Conservation (phyloP, 2,888 invertebrate genomes). For the Cephonodes hylas region DNA sequence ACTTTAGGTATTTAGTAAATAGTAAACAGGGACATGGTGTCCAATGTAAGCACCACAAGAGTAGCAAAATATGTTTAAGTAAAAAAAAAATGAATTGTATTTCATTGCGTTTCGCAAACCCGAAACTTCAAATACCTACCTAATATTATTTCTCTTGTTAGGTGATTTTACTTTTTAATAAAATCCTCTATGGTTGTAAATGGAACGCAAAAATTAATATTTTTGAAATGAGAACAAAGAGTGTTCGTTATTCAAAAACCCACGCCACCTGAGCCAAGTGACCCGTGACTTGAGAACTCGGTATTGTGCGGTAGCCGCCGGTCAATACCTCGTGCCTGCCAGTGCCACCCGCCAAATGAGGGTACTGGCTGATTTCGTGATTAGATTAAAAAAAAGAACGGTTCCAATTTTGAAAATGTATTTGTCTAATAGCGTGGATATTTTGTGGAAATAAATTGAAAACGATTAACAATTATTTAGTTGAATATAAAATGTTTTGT, state of each 20-base stretch:
- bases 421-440: background rate
- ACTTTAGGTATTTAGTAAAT: too few relatives aligned
- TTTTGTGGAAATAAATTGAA: background rate
- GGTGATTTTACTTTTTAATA: too few relatives aligned
- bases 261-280: slow-evolving; percentile 42
- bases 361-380: slow-evolving; percentile 57
- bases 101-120: too few relatives aligned
- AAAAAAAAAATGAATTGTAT: too few relatives aligned
- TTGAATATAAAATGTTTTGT: too few relatives aligned
- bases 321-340: slow-evolving; percentile 70
- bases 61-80: too few relatives aligned
- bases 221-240: background rate
- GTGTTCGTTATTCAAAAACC: slow-evolving; percentile 40
- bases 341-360: slow-evolving; percentile 56
- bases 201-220: background rate
- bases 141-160: too few relatives aligned
- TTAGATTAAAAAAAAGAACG: slow-evolving; percentile 56
- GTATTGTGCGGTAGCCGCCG: slow-evolving; percentile 41
- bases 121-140: too few relatives aligned
- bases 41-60: too few relatives aligned
- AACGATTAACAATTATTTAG: background rate
- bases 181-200: too few relatives aligned
- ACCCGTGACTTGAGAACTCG: slow-evolving; percentile 34
- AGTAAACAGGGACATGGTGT: too few relatives aligned
- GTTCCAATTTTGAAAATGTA: slow-evolving; percentile 41